Evolutionary conservation across 1,140 invertebrate genomes (phyloP), one percentile per base, ranked within the genome.

Genomic region (Cardiocondyla obscurior): DNA sequence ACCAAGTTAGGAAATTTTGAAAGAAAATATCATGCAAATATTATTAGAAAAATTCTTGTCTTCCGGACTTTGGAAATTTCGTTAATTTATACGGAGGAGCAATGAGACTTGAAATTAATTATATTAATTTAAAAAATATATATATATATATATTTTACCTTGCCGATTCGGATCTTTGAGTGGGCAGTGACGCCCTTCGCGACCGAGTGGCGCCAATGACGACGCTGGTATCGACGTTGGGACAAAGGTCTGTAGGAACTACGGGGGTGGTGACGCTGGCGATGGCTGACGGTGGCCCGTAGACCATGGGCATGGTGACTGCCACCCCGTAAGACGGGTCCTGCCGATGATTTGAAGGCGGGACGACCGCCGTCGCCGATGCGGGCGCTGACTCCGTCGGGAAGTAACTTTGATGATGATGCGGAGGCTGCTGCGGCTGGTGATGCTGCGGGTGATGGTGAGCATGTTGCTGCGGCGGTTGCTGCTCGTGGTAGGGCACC

Each of bases 111-210:
- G 22, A 65, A 51, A 28, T 28, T 28, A 69, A 46, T 39, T n/a
- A 58, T 30, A 39, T 53, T 39, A 5, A 51, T n/a, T 39, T 28
- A 4, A 7, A 53, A 19, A 53, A 64, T 14, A n/a, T n/a, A n/a
- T n/a, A n/a, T n/a, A n/a, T n/a, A n/a, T n/a, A n/a, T n/a, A n/a
- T 1, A 25, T 67, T n/a, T 85, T 90, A 94, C 94, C 96, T 96
- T 49, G 96, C 96, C 3, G 97, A 97, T 91, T 97, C 96, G 1
- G 97, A 97, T 82, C 96, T 94, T 90, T 97, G 97, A 0, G 97
- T 94, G 3, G 96, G 96, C 73, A 97, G 90, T 0, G 97, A 97
- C 7, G 96, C 95, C 77, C 96, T 94, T 81, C 97, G 94, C 86
- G 97, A 95, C 42, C 96, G 94, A 10, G 95, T 94, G 87, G 90